Conservation (phyloP, 2,888 invertebrate genomes). For the Ctenicera cuprea region DNA sequence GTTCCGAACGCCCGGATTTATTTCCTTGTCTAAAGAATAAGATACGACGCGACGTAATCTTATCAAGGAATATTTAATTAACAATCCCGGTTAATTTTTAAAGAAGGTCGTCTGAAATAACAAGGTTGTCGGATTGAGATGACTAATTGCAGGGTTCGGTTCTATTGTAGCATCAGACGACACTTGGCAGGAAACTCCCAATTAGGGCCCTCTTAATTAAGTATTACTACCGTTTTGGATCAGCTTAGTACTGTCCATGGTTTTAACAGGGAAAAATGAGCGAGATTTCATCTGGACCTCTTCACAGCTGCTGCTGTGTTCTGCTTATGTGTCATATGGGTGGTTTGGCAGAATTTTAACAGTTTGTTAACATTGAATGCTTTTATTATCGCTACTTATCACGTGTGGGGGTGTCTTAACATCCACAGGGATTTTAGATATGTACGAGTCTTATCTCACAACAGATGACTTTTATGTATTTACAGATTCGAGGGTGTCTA, state of each 20-base stretch:
- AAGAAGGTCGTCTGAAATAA: conserved; percentile 18
- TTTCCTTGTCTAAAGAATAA: too few species aligned
- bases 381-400: conserved; percentile 63
- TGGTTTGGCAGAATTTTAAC: conserved; percentile 67
- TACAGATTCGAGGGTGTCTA: conserved; percentile 10
- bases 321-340: conserved; percentile 63
- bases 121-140: conserved; percentile 52
- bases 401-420: conserved; percentile 59
- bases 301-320: conserved; percentile 62
- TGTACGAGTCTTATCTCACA: conserved; percentile 4
- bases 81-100: conserved; percentile 9
- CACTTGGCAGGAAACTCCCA: conserved; percentile 68
- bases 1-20: background rate
- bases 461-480: conserved; percentile 29
- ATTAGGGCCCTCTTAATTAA: conserved; percentile 67
- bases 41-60: conserved; percentile 3
- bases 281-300: conserved; percentile 58
- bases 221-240: conserved; percentile 62
- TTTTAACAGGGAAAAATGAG: conserved; percentile 27
- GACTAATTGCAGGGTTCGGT: conserved; percentile 61
- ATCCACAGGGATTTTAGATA: conserved; percentile 40
- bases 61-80: background rate
- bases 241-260: conserved; percentile 57
- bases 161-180: conserved; percentile 58
- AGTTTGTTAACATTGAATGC: conserved; percentile 67